Percentiles rank a stretch among this genome's conserved stretches.
These are phyloP conservation scores for Eurois occulta DNA, from an alignment of 2,888 invertebrate species.

Conservation along the genomic window DNA sequence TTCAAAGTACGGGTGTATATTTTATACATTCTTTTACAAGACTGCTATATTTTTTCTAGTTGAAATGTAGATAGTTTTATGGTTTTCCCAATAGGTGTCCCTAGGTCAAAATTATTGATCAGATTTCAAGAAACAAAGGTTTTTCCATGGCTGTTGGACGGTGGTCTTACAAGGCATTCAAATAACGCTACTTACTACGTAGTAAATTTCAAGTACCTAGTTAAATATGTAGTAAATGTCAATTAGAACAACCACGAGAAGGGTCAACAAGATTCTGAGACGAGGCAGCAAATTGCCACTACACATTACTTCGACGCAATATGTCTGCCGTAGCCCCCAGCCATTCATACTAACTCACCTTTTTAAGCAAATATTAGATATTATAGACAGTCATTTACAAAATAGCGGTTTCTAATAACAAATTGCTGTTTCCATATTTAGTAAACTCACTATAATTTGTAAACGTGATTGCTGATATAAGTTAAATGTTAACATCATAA, in stretches of 20 bases:
- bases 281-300: slow-evolving; percentile 12
- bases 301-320: slow-evolving; percentile 13
- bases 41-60: not conserved
- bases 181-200: not conserved
- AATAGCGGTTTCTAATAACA: slow-evolving; percentile 36
- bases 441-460: slow-evolving; percentile 57
- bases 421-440: slow-evolving; percentile 54
- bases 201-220: too few species aligned
- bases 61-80: not conserved
- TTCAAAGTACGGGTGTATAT: not conserved
- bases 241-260: slow-evolving; percentile 12
- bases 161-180: not conserved
- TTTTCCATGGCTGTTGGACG: not conserved
- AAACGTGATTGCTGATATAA: slow-evolving; percentile 58
- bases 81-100: not conserved
- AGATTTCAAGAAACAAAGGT: not conserved
- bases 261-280: slow-evolving; percentile 30
- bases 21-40: not conserved
- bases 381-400: slow-evolving; percentile 34
- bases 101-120: not conserved
- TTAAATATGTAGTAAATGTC: slow-evolving; percentile 12
- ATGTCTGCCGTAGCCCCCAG: slow-evolving; percentile 39
- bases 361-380: slow-evolving; percentile 50
- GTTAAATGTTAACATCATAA: slow-evolving; percentile 64
- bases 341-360: slow-evolving; percentile 33